Conservation (phyloP, 2,888 invertebrate genomes). For the Caenorhabditis sp. region DNA sequence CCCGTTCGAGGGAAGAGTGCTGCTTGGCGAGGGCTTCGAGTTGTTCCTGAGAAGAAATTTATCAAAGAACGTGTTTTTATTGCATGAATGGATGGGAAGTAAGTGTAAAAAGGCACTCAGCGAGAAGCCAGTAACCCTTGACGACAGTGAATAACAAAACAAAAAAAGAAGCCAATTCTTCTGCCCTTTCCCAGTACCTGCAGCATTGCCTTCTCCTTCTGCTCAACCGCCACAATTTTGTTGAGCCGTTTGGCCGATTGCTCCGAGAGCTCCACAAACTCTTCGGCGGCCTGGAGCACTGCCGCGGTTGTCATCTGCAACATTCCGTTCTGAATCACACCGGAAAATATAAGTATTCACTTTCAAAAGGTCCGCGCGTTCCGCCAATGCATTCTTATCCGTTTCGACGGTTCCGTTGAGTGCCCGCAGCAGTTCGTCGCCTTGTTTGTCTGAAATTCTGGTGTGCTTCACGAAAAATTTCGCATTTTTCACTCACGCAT, state of each 20-base stretch:
- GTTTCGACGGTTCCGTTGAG: slow-evolving; percentile 75
- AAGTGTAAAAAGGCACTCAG: no score
- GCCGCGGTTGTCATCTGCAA: slow-evolving; percentile 81
- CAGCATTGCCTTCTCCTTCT: slow-evolving; percentile 58
- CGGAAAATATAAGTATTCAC: slow-evolving; percentile 21
- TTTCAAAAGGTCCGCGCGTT: slow-evolving; percentile 92
- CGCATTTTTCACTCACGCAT: slow-evolving; percentile 84
- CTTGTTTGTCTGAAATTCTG: slow-evolving; percentile 68
- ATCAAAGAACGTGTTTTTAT: no score
- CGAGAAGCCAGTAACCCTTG: slow-evolving; percentile 13
- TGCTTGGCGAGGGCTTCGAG: slow-evolving; percentile 97
- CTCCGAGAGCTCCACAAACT: slow-evolving; percentile 91
- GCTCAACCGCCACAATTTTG: slow-evolving; percentile 80
- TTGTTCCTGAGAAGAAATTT: slow-evolving; percentile 86
- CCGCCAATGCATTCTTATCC: slow-evolving; percentile 89
- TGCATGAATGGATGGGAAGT: no score
- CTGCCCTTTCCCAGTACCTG: no score
- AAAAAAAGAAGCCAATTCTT: no score
- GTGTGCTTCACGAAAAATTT: not conserved
- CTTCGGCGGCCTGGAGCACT: slow-evolving; percentile 94
- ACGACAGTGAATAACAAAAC: slow-evolving; percentile 2
- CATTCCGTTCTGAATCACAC: no score
- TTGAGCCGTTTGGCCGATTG: slow-evolving; percentile 93
- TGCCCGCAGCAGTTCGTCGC: slow-evolving; percentile 60
- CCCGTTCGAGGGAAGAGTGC: slow-evolving; percentile 93